Conservation (phyloP, 2,888 invertebrate species). For the Plagodis dolabraria region DNA sequence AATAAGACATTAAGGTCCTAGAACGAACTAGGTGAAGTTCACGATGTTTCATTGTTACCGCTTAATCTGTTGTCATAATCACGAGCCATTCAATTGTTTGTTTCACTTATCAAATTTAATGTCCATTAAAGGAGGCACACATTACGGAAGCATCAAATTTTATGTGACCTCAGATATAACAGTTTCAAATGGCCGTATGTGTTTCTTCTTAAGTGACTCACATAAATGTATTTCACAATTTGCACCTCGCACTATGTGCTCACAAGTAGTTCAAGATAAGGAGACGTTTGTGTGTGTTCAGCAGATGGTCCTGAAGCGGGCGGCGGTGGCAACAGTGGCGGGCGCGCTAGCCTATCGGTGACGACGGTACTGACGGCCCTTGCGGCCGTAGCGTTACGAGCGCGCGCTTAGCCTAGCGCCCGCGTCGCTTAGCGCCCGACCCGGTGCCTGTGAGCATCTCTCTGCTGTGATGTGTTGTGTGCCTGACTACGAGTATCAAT, state of each 20-base stretch:
- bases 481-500: slow-evolving; percentile 55
- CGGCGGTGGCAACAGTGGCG: slow-evolving; percentile 50
- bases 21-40: slow-evolving; percentile 30
- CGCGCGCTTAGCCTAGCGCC: slow-evolving; percentile 57
- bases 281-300: slow-evolving; percentile 38
- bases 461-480: slow-evolving; percentile 58
- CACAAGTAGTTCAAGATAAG: slow-evolving; percentile 34
- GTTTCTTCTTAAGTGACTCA: slow-evolving; percentile 10
- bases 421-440: slow-evolving; percentile 64
- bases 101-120: slow-evolving; percentile 14
- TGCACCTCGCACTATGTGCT: slow-evolving; percentile 24
- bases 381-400: slow-evolving; percentile 40
- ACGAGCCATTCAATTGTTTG: slow-evolving; percentile 29
- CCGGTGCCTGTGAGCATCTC: slow-evolving; percentile 1
- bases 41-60: slow-evolving; percentile 33
- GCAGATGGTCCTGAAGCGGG: slow-evolving; percentile 52
- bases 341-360: slow-evolving; percentile 33
- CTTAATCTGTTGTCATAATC: slow-evolving; percentile 34
- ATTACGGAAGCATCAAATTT: not conserved
- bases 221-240: slow-evolving; percentile 24
- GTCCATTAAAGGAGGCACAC: slow-evolving; percentile 5
- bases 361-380: slow-evolving; percentile 34
- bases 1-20: too few relatives aligned
- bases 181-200: not conserved
- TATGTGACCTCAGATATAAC: not conserved